Evolutionary conservation across 2,888 invertebrate species (phyloP).

Genomic region (Hemicrepidius hirtus): DNA sequence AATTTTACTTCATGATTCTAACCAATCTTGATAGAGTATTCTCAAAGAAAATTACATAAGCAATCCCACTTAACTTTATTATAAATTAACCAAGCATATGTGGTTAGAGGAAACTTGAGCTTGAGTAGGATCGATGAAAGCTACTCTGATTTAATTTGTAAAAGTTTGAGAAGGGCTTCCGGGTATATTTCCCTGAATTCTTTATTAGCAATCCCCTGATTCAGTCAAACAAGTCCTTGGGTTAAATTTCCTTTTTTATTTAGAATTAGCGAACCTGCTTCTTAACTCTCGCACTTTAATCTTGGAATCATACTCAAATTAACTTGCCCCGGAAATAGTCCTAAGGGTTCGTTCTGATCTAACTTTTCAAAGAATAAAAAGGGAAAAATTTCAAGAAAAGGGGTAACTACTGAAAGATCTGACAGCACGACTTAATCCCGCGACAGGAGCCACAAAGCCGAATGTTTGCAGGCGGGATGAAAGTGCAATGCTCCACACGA

Average conservation of each 20-base stretch:
- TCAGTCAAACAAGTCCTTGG: not conserved
- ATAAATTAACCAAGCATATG: no score
- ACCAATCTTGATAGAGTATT: no score
- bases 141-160: slow-evolving; percentile 13
- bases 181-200: slow-evolving; percentile 11
- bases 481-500: slow-evolving; percentile 23
- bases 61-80: no score
- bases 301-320: no score
- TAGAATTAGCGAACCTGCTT: not conserved
- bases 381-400: not conserved
- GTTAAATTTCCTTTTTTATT: not conserved
- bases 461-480: slow-evolving; percentile 33
- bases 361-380: no score
- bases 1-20: no score
- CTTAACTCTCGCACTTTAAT: not conserved
- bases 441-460: slow-evolving; percentile 49
- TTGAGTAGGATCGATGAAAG: not conserved
- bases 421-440: slow-evolving; percentile 35
- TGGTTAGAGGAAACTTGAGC: not conserved
- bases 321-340: no score
- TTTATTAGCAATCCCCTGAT: not conserved
- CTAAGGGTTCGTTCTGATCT: no score
- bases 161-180: slow-evolving; percentile 2
- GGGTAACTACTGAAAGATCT: not conserved
- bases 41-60: no score